Base-by-base conservation (phyloP, 2,888 invertebrate genomes). In the Ariolimax columbianus region DNA sequence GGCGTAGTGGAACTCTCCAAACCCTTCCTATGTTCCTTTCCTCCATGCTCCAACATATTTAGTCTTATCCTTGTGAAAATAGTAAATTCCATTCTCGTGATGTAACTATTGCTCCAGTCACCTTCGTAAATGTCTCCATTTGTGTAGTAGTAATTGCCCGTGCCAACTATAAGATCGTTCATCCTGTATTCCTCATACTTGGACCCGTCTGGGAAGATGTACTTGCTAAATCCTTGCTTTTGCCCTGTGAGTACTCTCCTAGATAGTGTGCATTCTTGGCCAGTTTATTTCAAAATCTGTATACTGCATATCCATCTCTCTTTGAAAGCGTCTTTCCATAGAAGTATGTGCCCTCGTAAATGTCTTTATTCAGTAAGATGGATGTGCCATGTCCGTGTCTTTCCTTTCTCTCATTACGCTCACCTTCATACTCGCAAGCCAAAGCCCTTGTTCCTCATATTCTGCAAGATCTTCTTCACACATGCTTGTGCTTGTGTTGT, bases 381-480 rank as follows among this genome's bases (percentile, higher is more conserved):
- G 84, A 73, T 14, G 51, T 84, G n/a, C 84, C 84, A 9, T 78
- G 47, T 17, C 84, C 84, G 23, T 84, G 84, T 4, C 84, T 72
- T 51, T 84, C 84, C 63, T 79, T 72, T 59, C 73, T 84, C 75
- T 84, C 84, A 63, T 84, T 84, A 14, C 84, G 73, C n/a, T 84
- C 84, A 17, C 84, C 84, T 84, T 83, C 83, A 51, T 83, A 83
- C 36, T 38, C 66, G 3, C 83, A 43, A 83, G 73, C 66, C 70
- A 78, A 17, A 43, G 38, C 1, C 77, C 77, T 51, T 38, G 33
- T 11, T 78, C 83, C n/a, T 72, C 83, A 14, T 78, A 78, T 43
- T 78, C 83, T n/a, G 47, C 78, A 11, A 70, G 70, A 3, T 78
- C 83, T 9, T 78, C 77, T 43, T 78, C 83, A 63, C 66, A 66